Percentiles rank a stretch among this genome's conserved stretches.
phyloP scores from a whole-genome alignment of 2,888 invertebrate species.

The Lasioglossum malachurum region DNA sequence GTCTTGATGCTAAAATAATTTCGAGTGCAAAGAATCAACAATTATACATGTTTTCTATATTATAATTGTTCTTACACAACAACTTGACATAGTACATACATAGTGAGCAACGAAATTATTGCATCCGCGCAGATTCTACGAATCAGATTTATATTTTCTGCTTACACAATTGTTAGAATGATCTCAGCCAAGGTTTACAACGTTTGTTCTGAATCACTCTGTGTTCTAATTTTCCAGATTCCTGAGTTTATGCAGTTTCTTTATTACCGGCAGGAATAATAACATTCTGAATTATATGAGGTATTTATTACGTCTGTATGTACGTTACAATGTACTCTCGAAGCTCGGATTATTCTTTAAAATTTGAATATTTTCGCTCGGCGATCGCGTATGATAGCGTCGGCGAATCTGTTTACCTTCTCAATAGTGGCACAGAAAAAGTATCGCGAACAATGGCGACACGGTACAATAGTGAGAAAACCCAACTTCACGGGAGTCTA shows the following conservation, averaged over 20 bases:
- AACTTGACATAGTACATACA: too few species aligned
- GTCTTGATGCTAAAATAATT: too few species aligned
- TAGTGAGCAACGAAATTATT: not conserved
- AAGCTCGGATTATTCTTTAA: not conserved
- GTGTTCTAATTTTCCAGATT: not conserved
- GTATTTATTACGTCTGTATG: not conserved
- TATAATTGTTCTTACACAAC: too few species aligned
- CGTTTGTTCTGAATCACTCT: not conserved
- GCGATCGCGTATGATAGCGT: not conserved
- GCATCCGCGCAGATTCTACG: not conserved
- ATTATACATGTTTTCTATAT: too few species aligned
- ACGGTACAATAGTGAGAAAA: conserved; percentile 13
- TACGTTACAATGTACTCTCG: not conserved
- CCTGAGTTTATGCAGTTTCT: not conserved
- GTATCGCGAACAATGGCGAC: not conserved
- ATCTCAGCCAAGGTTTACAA: not conserved
- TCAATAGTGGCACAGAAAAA: conserved; percentile 10
- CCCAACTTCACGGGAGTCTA: conserved; percentile 1
- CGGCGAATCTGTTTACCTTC: not conserved
- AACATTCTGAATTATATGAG: not conserved
- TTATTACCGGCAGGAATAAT: not conserved
- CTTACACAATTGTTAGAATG: not conserved
- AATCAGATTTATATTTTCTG: not conserved
- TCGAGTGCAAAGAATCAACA: too few species aligned
- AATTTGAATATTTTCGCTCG: not conserved